Percentiles rank a stretch among this genome's conserved stretches.
Conservation (phyloP, 2,113 vertebrate genomes). For the Neogale vison region DNA sequence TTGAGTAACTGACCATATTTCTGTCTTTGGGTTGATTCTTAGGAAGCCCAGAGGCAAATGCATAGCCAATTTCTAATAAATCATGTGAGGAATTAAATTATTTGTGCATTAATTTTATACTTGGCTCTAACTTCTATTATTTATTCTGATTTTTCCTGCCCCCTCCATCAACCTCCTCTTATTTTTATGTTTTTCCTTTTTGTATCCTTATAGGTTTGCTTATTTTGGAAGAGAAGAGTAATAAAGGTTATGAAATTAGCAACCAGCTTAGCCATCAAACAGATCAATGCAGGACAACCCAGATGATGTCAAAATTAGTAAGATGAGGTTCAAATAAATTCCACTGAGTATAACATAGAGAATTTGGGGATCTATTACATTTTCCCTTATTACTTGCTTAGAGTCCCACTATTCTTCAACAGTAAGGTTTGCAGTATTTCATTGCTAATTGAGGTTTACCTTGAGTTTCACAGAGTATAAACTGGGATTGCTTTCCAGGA, state of each 20-base stretch:
- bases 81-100: not conserved
- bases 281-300: not conserved
- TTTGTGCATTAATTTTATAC: not conserved
- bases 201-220: not conserved
- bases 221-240: not conserved
- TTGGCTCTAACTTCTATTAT: not conserved
- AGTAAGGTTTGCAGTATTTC: not conserved
- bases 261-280: not conserved
- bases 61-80: not conserved
- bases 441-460: not conserved
- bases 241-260: not conserved
- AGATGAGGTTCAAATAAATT: constrained; percentile 27
- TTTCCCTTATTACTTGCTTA: not conserved
- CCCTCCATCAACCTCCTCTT: not conserved
- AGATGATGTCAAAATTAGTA: not conserved
- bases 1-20: not conserved
- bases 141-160: not conserved
- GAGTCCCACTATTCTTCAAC: not conserved
- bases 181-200: not conserved
- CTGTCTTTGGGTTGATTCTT: not conserved
- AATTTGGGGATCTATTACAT: not conserved
- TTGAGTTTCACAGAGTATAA: not conserved
- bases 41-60: not conserved
- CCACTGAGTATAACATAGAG: not conserved
- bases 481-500: constrained; percentile 44